phyloP scores from a whole-genome alignment of 2,888 invertebrate genomes.

The Macrosiphum euphorbiae region DNA sequence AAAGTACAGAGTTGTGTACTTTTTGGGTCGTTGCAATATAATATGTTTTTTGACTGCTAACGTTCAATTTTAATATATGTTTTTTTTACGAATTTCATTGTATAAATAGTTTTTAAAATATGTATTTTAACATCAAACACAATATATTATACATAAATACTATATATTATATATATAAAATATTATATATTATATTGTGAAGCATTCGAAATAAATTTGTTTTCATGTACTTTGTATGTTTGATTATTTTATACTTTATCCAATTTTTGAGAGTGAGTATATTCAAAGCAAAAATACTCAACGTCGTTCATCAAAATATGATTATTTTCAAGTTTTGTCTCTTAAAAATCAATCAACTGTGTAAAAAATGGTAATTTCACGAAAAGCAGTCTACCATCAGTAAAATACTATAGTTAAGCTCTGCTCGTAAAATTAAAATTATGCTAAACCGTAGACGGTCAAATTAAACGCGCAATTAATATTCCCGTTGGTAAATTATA shows the following conservation, averaged over 20 bases:
- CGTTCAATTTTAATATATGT: conserved; percentile 22
- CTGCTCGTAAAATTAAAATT: background rate
- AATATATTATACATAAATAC: background rate
- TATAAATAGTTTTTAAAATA: conserved; percentile 32
- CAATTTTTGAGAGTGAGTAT: background rate
- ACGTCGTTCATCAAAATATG: background rate
- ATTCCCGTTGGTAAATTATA: background rate
- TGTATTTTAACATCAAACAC: background rate
- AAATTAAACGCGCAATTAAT: background rate
- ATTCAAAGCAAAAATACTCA: background rate
- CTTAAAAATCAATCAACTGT: background rate
- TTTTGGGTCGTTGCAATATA: conserved; percentile 49
- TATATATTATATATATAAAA: background rate
- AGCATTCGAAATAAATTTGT: conserved; percentile 21
- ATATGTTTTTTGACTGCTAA: conserved; percentile 34
- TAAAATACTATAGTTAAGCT: background rate
- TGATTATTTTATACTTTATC: background rate
- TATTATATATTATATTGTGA: background rate
- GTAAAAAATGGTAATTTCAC: conserved; percentile 34
- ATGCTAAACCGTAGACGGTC: background rate
- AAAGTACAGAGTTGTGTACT: conserved; percentile 35
- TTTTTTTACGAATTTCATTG: conserved; percentile 21
- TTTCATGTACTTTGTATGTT: conserved; percentile 19
- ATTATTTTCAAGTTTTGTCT: background rate
- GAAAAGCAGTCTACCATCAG: background rate